Evolutionary conservation across 2,888 invertebrate genomes (phyloP), one percentile per base, ranked within the genome.

Genomic region (Cremastobaeus sp.): DNA sequence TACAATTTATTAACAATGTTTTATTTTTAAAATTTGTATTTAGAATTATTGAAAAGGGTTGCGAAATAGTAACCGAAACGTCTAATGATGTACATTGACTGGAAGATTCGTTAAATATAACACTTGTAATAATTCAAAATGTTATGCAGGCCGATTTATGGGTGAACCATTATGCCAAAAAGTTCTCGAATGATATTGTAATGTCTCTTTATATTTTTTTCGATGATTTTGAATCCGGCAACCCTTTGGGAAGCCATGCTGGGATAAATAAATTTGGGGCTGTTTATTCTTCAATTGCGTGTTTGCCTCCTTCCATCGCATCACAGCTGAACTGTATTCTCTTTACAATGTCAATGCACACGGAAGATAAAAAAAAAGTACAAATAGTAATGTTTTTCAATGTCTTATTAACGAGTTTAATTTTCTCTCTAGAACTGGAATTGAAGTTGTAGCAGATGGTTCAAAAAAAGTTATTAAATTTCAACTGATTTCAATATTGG

Each of bases 111-210:
- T n/a, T n/a, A n/a, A n/a, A n/a, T n/a, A n/a, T n/a, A n/a, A n/a
- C n/a, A n/a, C n/a, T n/a, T n/a, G n/a, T n/a, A 17, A 64, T 64
- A 18, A 59, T 65, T 20, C 20, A 17, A n/a, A 71, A 65, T 39
- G 25, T 71, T 17, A 59, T 65, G 12, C 71, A 71, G 12, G 39
- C 50, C 20, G 45, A 59, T 50, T 45, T 59, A 30, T 59, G 71
- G 48, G 11, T 45, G 21, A 52, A 43, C n/a, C 9, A 21, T 32
- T 57, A 43, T 11, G 5, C 28, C 1, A 20, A 57, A 32, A 39
- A 32, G 11, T 57, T 43, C n/a, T 8, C 1, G 0, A 11, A 54
- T 37, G 37, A 21, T 11, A 28, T 54, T 4, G 39, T 30, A 8
- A 30, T 39, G 12, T 41, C 41, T 30, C 11, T 55, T 18, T 21